These are phyloP conservation scores for Magallana gigas DNA, from an alignment of 1,140 invertebrate species.

Conservation along the genomic window DNA sequence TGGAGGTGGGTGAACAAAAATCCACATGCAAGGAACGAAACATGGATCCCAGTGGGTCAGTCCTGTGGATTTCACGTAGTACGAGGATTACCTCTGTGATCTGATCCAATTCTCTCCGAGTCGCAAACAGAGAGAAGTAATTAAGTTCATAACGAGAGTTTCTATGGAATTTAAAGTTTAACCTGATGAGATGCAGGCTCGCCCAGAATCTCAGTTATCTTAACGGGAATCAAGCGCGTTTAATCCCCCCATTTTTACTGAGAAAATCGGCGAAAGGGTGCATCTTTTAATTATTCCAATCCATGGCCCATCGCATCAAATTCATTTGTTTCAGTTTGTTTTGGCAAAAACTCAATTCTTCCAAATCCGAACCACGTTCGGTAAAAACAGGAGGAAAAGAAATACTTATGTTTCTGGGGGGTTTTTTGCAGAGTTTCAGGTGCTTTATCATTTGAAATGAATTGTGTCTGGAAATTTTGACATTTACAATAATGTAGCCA, in stretches of 20 bases:
- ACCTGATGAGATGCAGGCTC: conserved; percentile 6
- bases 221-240: background rate
- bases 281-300: conserved; percentile 4
- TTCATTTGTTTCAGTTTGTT: conserved; percentile 19
- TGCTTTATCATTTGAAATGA: conserved; percentile 9
- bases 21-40: background rate
- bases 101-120: background rate
- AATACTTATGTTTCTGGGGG: background rate
- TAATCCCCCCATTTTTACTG: background rate
- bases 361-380: background rate
- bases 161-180: background rate
- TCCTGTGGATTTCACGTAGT: background rate
- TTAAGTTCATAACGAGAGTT: background rate
- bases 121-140: background rate
- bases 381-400: background rate
- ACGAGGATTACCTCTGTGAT: background rate
- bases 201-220: background rate
- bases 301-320: background rate
- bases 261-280: background rate
- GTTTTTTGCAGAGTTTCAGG: background rate
- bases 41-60: background rate
- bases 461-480: background rate
- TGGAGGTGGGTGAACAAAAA: no score
- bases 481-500: background rate
- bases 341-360: background rate